phyloP scores from a whole-genome alignment of 2,113 vertebrate species.

The Ptilonorhynchus violaceus region DNA sequence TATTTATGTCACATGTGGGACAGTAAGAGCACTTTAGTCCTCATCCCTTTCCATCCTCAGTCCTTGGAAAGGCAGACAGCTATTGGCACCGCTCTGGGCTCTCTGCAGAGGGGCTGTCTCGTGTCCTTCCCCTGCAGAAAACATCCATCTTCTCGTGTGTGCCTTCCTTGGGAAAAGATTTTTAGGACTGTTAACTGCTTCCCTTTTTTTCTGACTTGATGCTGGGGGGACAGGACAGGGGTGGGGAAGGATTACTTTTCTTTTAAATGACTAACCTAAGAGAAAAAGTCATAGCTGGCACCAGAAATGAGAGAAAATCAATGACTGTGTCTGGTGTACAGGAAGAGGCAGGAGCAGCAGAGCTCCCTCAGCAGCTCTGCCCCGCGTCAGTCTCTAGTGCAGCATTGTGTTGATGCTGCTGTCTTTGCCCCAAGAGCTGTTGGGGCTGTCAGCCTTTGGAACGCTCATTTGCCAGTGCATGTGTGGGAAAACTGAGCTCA shows the following conservation, averaged over 20 bases:
- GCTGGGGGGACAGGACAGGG: neutral
- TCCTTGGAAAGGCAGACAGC: neutral
- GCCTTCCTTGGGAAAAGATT: neutral
- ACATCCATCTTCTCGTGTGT: neutral
- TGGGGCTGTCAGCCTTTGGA: neutral
- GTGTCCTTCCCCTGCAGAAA: neutral
- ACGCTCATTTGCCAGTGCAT: fast-evolving
- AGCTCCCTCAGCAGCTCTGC: neutral
- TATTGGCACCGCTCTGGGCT: neutral
- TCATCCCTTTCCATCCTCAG: neutral
- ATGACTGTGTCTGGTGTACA: neutral
- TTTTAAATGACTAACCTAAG: neutral
- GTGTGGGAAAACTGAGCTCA: neutral
- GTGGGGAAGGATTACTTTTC: neutral
- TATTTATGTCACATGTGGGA: too few species aligned
- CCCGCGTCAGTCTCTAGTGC: fast-evolving
- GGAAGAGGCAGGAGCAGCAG: neutral
- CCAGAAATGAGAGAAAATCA: neutral
- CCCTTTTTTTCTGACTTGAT: neutral
- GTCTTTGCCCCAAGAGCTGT: too few species aligned
- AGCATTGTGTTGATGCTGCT: fast-evolving
- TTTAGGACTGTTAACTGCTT: neutral
- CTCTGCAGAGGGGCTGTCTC: neutral
- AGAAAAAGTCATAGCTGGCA: neutral
- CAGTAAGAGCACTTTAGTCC: neutral